Evolutionary conservation across 2,113 vertebrate species (phyloP), one percentile per base, ranked within the genome.

Genomic region (Phalacrocorax aristotelis): DNA sequence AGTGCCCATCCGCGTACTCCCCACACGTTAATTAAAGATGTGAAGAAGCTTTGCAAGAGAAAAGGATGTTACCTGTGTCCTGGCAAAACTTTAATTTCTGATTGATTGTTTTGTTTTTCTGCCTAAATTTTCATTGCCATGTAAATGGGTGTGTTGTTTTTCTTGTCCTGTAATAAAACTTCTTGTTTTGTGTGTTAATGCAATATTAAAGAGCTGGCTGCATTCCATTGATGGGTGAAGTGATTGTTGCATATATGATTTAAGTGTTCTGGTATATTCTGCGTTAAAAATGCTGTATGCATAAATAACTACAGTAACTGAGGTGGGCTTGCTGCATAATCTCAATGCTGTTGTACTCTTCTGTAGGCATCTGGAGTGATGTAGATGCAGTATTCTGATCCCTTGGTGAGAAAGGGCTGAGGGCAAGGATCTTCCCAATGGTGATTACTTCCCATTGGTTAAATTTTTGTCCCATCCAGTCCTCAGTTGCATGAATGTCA

Each of bases 31-130:
- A n/a, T 58, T 95, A 61, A 85, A 82, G n/a, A 80, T 83, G 42
- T 94, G 72, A 96, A 94, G 74, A 83, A 94, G 34, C 75, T 90
- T 85, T 87, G 29, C 71, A 88, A 90, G 60, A 87, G 64, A 83
- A 91, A 87, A 95, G 95, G 96, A 96, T 97, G 97, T 96, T 95
- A 95, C 94, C 93, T 96, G 94, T 95, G 96, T 97, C 94, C 94
- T 96, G 96, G 91, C 89, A 88, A 88, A 93, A 90, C 55, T 72
- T 80, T 40, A 48, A 51, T 65, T 96, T 94, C 52, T 87, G 57
- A 36, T 81, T 26, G 40, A 30, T 83, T 46, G 22, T 51, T 81
- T 78, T 55, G 32, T 88, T 93, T 86, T 93, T 62, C 61, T 91
- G 29, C 78, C 29, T 93, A 15, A 70, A 40, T 80, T 85, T 89